These are phyloP conservation scores for Tenthredo distinguenda DNA, from an alignment of 2,888 invertebrate species.

Conservation along the genomic window DNA sequence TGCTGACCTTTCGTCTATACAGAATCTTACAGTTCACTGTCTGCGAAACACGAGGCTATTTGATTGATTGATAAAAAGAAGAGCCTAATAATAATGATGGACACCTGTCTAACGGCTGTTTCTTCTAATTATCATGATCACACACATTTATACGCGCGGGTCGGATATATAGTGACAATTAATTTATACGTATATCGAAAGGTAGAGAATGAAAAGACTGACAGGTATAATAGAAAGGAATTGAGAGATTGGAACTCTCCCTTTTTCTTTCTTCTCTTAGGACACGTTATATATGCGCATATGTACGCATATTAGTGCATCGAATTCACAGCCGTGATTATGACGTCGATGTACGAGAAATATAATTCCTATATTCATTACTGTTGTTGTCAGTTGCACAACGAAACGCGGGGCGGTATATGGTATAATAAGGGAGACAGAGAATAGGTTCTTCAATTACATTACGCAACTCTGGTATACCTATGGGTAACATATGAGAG, in stretches of 20 bases:
- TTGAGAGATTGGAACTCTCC: not conserved
- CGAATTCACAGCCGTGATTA: not conserved
- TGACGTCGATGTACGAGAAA: not conserved
- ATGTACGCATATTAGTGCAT: not conserved
- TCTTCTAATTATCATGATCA: not conserved
- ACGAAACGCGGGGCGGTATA: not conserved
- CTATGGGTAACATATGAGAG: not conserved
- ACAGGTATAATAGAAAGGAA: not conserved
- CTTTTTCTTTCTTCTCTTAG: not conserved
- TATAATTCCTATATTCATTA: not conserved
- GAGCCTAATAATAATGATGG: not conserved
- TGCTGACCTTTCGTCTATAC: not conserved
- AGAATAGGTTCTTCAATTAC: not conserved
- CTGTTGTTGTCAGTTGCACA: not conserved
- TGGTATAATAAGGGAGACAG: not conserved
- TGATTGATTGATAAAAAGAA: constrained; percentile 3
- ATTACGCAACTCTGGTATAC: not conserved
- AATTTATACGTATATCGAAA: not conserved
- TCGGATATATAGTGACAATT: not conserved
- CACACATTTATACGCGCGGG: not conserved
- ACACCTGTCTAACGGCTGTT: not conserved
- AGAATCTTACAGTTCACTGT: not conserved
- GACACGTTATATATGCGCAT: not conserved
- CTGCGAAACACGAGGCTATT: not conserved
- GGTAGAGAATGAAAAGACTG: not conserved